Base-by-base conservation (phyloP, 2,888 invertebrate genomes). In the Fissipunctia ypsillon region DNA sequence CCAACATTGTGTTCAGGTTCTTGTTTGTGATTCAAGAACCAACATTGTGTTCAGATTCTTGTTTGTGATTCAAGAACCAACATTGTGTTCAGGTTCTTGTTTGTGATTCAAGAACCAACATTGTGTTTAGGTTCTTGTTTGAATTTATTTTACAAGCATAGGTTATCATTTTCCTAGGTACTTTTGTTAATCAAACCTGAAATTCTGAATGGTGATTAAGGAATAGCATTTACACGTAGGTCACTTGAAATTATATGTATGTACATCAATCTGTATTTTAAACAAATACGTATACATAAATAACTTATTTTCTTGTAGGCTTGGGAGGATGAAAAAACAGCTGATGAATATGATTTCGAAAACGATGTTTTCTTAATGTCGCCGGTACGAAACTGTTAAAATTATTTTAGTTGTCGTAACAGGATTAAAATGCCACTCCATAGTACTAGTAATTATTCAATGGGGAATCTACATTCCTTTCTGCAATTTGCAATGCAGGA, bases 291-390 rank as follows among this genome's bases (percentile, higher is more conserved):
- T n/a, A 76, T 67, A 79, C 78, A 78, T 79, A 67, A 79, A 69
- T 50, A 1, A 50, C n/a, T 78, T 85, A 81, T 90, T 93, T 91
- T 90, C 85, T 95, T 95, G 90, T 96, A 96, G 96, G 96, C 94
- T 45, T 96, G 95, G 96, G 90, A 92, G 69, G 95, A 95, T 86
- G 96, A 96, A 57, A 95, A 95, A 92, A 92, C 92, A 48, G 89
- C 91, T 50, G 94, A 94, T 81, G 94, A 95, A 84, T 93, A 91
- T 89, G 95, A 96, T 91, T 94, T 91, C 88, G 95, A 95, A 83
- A 91, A 93, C 68, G 95, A 96, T 85, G 82, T 94, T 54, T 95
- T 88, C 87, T 76, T 95, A 72, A 88, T 90, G 64, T 89, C 91
- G 73, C 95, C 95, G 96, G 96, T 96, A 95, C 84, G 95, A 80